Conservation (phyloP, 30 jellyfish, hydroid and myxozoan genomes). For the Pelagia noctiluca region DNA sequence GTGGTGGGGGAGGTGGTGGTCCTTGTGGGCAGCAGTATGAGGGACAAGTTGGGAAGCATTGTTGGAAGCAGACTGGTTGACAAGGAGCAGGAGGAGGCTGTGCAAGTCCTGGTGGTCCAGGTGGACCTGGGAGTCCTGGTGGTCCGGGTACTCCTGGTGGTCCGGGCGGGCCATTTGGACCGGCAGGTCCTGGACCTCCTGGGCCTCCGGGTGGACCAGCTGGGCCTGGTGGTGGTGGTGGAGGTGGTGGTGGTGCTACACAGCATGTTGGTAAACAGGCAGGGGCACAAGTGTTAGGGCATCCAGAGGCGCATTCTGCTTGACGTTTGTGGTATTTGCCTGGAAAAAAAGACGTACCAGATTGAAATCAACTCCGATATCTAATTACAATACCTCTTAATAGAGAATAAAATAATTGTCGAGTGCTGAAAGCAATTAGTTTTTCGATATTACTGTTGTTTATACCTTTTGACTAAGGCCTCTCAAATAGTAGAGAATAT, state of each 20-base stretch:
- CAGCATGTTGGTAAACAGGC: constrained; percentile 94
- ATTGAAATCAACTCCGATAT: too few species aligned
- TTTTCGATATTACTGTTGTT: too few species aligned
- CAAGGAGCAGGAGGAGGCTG: constrained; percentile 99
- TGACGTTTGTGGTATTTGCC: constrained; percentile 77
- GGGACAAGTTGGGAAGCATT: constrained; percentile 99
- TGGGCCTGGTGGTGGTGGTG: constrained; percentile 98
- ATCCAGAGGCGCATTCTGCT: constrained; percentile 77
- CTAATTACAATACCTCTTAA: too few species aligned
- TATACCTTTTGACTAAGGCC: too few species aligned
- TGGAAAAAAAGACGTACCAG: not conserved
- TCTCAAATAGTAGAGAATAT: too few species aligned
- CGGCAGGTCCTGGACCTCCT: constrained; percentile 96
- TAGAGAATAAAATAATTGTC: too few species aligned
- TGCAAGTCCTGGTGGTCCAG: constrained; percentile 99
- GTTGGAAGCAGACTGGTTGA: constrained; percentile 92
- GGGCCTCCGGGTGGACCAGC: constrained; percentile 99
- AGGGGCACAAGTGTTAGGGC: constrained; percentile 92
- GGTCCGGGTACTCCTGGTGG: constrained; percentile 99
- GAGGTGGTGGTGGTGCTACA: constrained; percentile 79
- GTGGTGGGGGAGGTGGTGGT: constrained; percentile 99
- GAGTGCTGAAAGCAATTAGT: too few species aligned
- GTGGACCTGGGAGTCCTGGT: constrained; percentile 98
- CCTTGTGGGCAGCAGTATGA: constrained; percentile 93
- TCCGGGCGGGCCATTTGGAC: constrained; percentile 88